These are phyloP conservation scores for Papilio polyxenes DNA, from an alignment of 1,140 invertebrate species.

Conservation along the genomic window DNA sequence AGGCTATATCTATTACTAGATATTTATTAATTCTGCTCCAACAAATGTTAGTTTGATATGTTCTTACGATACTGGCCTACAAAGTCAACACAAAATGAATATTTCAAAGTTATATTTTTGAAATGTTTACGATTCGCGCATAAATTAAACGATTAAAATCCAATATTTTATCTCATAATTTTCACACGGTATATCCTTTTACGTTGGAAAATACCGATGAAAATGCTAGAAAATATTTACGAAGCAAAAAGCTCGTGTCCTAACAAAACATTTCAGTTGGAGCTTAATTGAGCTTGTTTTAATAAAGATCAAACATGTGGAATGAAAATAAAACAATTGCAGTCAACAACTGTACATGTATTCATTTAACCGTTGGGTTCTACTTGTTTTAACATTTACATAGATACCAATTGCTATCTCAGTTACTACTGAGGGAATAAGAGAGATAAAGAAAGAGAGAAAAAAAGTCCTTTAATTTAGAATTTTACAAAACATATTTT, in stretches of 20 bases:
- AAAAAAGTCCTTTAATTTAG: not conserved
- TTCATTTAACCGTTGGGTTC: not conserved
- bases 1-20: too few species aligned
- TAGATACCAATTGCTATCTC: not conserved
- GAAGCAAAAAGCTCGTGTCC: slow-evolving; percentile 1
- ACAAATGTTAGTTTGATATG: too few species aligned
- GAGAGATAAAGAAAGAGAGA: not conserved
- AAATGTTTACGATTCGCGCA: not conserved
- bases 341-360: not conserved
- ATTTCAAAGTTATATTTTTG: not conserved
- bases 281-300: not conserved
- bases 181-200: not conserved
- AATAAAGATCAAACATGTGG: not conserved
- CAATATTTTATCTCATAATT: not conserved
- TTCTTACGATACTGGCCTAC: too few species aligned
- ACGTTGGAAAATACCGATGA: not conserved
- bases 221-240: not conserved
- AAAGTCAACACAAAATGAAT: too few species aligned
- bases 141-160: not conserved
- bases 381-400: not conserved
- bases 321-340: slow-evolving; percentile 1
- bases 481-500: not conserved
- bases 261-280: slow-evolving; percentile 15
- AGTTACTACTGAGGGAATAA: not conserved
- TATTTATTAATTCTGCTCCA: too few species aligned